Conservation (phyloP, 2,113 vertebrate species). For the Manacus vitellinus region DNA sequence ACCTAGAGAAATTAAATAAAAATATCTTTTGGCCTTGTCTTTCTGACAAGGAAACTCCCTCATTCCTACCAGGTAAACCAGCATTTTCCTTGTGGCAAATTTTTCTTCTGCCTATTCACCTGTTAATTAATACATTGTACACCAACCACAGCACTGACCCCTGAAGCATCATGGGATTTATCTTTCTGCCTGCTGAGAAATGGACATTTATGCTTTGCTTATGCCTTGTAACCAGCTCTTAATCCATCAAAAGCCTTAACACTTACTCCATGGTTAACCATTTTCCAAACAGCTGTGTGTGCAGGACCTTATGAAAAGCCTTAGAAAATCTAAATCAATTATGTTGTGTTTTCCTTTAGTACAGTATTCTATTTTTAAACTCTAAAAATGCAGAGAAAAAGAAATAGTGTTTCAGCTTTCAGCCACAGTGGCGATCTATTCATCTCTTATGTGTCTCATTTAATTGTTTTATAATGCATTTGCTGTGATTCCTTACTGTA, state of each 20-base stretch:
- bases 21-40: not conserved
- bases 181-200: not conserved
- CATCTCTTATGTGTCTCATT: not conserved
- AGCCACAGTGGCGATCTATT: not conserved
- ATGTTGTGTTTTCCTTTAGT: not conserved
- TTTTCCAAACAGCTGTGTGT: not conserved
- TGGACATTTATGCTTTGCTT: not conserved
- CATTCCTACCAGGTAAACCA: not conserved
- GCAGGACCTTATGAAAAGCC: not conserved
- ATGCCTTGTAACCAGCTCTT: not conserved
- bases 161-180: not conserved
- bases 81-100: not conserved
- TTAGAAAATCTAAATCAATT: not conserved
- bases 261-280: not conserved
- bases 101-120: not conserved
- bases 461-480: not conserved
- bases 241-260: not conserved
- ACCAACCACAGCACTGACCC: not conserved
- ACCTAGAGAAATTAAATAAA: not conserved
- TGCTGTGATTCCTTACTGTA: not conserved
- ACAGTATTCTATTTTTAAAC: not conserved
- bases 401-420: not conserved
- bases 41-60: not conserved
- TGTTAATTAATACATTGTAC: not conserved
- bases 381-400: not conserved